A percentile compares a stretch with the other conserved stretches of the same genome.
phyloP scores from a whole-genome alignment of 2,888 invertebrate genomes.

The Flexamia atlantica region DNA sequence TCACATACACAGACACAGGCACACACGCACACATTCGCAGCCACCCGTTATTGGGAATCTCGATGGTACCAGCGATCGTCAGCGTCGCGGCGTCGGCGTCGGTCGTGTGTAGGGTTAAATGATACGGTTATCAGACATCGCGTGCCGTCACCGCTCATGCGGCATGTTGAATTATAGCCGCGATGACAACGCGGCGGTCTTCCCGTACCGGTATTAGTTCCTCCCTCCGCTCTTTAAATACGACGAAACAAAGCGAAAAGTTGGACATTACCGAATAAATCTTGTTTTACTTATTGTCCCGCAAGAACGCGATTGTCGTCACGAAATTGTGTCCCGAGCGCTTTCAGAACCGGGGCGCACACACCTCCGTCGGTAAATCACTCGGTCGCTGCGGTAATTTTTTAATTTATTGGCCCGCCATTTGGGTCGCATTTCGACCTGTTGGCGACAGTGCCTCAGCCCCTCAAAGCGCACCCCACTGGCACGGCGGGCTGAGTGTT shows the following conservation, averaged over 20 bases:
- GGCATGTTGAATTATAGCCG: slow-evolving; percentile 42
- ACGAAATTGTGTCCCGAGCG: slow-evolving; percentile 40
- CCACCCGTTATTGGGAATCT: slow-evolving; percentile 16
- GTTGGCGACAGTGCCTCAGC: neutral
- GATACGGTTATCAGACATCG: slow-evolving; percentile 46
- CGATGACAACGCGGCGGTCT: slow-evolving; percentile 54
- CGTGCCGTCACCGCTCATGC: slow-evolving; percentile 29
- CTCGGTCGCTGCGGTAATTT: slow-evolving; percentile 41
- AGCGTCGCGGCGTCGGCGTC: neutral
- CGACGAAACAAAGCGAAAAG: slow-evolving; percentile 58
- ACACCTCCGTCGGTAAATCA: neutral
- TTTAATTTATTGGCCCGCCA: slow-evolving; percentile 22
- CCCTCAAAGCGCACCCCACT: no score
- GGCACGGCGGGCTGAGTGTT: no score
- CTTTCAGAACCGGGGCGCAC: slow-evolving; percentile 28
- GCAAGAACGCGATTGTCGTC: slow-evolving; percentile 54
- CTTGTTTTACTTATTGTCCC: slow-evolving; percentile 57
- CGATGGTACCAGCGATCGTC: slow-evolving; percentile 23
- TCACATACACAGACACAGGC: no score
- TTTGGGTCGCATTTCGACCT: slow-evolving; percentile 33
- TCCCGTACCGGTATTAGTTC: slow-evolving; percentile 47
- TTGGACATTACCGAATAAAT: slow-evolving; percentile 58
- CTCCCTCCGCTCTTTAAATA: slow-evolving; percentile 52
- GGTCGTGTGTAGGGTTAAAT: slow-evolving; percentile 46
- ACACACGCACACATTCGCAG: slow-evolving; percentile 3